Evolutionary conservation across 2,113 vertebrate species (phyloP).

Genomic region (Calonectris borealis): DNA sequence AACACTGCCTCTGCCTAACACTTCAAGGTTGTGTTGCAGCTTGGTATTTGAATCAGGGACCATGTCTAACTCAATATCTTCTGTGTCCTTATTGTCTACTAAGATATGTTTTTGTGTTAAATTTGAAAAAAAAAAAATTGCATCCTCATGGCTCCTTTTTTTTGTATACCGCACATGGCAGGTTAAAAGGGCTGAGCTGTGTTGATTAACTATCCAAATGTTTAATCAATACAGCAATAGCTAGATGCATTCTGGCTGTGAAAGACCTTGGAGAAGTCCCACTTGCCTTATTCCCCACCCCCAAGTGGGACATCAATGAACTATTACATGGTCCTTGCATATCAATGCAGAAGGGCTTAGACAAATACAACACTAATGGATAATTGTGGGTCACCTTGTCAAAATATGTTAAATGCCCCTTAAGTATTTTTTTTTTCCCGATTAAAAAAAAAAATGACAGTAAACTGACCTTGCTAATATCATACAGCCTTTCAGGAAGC

Average conservation of each 20-base stretch:
- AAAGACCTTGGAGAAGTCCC: conserved; percentile 79
- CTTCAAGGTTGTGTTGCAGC: not conserved
- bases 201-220: conserved; percentile 79
- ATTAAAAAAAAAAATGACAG: conserved; percentile 63
- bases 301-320: conserved; percentile 74
- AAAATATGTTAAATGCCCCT: conserved; percentile 77
- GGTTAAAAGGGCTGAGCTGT: conserved; percentile 65
- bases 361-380: conserved; percentile 77
- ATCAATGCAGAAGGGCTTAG: conserved; percentile 72
- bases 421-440: conserved; percentile 10
- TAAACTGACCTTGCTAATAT: conserved; percentile 77
- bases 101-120: not conserved
- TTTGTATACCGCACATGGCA: not conserved
- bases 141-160: not conserved
- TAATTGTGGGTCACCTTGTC: conserved; percentile 83
- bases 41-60: not conserved
- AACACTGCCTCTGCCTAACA: not conserved
- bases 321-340: conserved; percentile 73
- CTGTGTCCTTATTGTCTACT: not conserved
- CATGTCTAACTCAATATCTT: not conserved
- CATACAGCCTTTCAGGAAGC: conserved; percentile 66
- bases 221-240: conserved; percentile 76
- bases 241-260: conserved; percentile 64
- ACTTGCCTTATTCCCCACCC: conserved; percentile 71
- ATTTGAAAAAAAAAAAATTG: conserved; percentile 49